A percentile compares a stretch with the other conserved stretches of the same genome.
Conservation (phyloP, 2,888 invertebrate species). For the Argyra leucocephala region DNA sequence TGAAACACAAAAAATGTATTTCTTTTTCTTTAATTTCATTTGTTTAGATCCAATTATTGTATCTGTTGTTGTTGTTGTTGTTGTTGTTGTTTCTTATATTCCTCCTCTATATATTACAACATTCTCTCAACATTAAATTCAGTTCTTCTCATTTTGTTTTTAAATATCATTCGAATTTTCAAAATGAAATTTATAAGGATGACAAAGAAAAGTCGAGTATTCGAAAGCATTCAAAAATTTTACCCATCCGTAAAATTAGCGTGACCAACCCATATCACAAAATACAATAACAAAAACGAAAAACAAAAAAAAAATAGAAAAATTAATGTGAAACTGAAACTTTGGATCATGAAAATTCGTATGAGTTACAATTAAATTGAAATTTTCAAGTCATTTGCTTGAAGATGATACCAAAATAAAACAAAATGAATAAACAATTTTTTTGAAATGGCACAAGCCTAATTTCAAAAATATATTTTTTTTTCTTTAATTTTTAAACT, state of each 20-base stretch:
- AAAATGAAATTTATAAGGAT: too few species aligned
- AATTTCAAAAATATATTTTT: background rate
- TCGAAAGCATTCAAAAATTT: background rate
- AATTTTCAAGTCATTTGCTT: background rate
- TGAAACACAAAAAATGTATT: background rate
- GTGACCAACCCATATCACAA: conserved; percentile 1
- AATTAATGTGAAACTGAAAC: background rate
- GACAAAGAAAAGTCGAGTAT: too few species aligned
- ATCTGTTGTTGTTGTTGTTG: too few species aligned
- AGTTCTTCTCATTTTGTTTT: too few species aligned
- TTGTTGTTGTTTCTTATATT: too few species aligned
- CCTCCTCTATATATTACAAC: too few species aligned
- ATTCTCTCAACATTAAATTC: too few species aligned
- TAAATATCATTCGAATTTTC: too few species aligned
- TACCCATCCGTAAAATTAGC: conserved; percentile 3
- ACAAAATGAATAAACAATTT: background rate
- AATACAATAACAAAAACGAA: background rate
- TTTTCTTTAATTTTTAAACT: background rate
- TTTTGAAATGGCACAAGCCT: conserved; percentile 2
- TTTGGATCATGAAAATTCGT: background rate
- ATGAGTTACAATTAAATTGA: background rate
- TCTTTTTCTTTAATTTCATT: too few species aligned
- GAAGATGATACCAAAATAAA: background rate
- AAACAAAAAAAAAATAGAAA: background rate
- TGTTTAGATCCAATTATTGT: too few species aligned